A percentile compares a stretch with the other conserved stretches of the same genome.
Evolutionary conservation across 1,140 invertebrate species (phyloP).

Genomic region (Drosophila kikkawai): DNA sequence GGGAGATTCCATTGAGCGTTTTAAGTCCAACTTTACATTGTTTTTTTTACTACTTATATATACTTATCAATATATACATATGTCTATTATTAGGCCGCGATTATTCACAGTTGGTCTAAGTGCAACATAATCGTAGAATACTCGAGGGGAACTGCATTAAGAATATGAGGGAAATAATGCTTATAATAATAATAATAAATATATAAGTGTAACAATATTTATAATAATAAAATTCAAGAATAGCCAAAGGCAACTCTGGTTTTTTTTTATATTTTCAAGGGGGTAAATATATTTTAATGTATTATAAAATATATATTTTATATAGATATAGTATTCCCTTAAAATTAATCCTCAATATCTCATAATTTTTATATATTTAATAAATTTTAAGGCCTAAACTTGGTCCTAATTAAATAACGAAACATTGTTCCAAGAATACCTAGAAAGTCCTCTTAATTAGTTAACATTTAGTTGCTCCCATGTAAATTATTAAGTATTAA

Average conservation of each 20-base stretch:
- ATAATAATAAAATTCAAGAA: conserved; percentile 41
- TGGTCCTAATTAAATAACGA: not conserved
- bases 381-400: not conserved
- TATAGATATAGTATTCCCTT: too few relatives aligned
- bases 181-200: not conserved
- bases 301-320: too few relatives aligned
- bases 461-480: not conserved
- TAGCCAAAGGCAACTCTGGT: conserved; percentile 40
- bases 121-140: conserved; percentile 43
- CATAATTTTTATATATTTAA: too few relatives aligned
- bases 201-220: not conserved
- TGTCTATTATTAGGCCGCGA: not conserved
- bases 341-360: too few relatives aligned
- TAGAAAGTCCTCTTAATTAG: not conserved
- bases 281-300: too few relatives aligned
- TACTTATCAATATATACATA: conserved; percentile 2
- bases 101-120: conserved; percentile 35
- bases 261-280: not conserved
- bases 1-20: conserved; percentile 34
- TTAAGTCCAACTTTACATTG: conserved; percentile 37
- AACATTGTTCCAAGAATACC: not conserved
- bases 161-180: not conserved
- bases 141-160: conserved; percentile 12
- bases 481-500: not conserved
- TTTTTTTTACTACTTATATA: conserved; percentile 19